Conservation (phyloP, 1,140 invertebrate species). For the Arion vulgaris region DNA sequence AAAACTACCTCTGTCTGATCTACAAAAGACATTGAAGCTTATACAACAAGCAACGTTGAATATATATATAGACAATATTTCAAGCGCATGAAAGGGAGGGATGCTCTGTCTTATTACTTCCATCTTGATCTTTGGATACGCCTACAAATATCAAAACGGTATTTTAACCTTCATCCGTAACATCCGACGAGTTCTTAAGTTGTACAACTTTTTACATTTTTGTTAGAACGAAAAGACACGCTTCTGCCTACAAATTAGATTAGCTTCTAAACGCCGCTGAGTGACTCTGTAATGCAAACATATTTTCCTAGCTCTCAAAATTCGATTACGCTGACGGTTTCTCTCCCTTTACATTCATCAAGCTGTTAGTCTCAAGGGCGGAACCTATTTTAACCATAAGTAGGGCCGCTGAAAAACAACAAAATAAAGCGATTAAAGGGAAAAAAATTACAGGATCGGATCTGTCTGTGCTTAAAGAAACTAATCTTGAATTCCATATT, state of each 20-base stretch:
- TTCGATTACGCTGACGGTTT: slow-evolving; percentile 3
- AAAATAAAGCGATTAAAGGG: neutral
- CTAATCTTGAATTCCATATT: neutral
- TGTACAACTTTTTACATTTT: too few species aligned
- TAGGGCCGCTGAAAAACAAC: neutral
- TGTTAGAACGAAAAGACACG: neutral
- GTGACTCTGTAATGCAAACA: slow-evolving; percentile 1
- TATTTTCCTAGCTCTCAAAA: slow-evolving; percentile 1
- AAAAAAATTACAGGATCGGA: neutral
- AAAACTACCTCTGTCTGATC: too few species aligned
- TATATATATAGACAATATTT: too few species aligned
- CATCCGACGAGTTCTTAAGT: neutral
- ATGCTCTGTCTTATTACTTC: too few species aligned
- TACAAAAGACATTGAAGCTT: too few species aligned
- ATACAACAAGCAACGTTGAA: too few species aligned
- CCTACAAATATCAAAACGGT: neutral
- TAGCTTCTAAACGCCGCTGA: slow-evolving; percentile 1
- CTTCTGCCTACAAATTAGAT: slow-evolving; percentile 2
- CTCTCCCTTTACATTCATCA: neutral
- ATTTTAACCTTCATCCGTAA: neutral
- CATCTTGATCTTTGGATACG: too few species aligned
- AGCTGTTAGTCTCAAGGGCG: neutral
- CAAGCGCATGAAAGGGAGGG: too few species aligned
- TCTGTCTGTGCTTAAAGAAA: neutral
- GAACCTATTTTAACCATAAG: neutral